Percentiles rank a stretch among this genome's conserved stretches.
Conservation (phyloP, 2,888 invertebrate species). For the Ormyrus nitidulus region DNA sequence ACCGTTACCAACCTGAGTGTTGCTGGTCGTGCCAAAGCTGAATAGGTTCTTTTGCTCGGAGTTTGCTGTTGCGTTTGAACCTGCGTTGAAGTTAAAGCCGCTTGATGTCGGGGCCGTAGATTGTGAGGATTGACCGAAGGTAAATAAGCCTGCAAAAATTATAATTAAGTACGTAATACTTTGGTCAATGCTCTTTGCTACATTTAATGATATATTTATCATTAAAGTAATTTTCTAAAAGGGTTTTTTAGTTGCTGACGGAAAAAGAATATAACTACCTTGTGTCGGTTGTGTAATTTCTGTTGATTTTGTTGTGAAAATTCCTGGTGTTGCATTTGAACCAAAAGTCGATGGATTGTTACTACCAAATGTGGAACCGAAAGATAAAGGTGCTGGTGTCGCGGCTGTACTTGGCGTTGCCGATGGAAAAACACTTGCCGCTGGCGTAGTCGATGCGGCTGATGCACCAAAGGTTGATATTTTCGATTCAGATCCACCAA, state of each 20-base stretch:
- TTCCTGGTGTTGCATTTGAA: conserved; percentile 59
- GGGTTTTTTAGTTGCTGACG: too few relatives aligned
- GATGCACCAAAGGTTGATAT: conserved; percentile 60
- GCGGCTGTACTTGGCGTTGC: neutral
- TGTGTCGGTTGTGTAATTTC: conserved; percentile 53
- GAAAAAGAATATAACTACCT: too few relatives aligned
- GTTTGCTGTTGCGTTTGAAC: conserved; percentile 55
- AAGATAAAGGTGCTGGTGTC: conserved; percentile 23
- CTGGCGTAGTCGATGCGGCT: conserved; percentile 41
- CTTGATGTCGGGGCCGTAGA: conserved; percentile 57
- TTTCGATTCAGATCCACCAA: conserved; percentile 61
- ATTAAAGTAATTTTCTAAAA: too few relatives aligned
- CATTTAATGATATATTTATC: too few relatives aligned
- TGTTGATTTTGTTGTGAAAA: conserved; percentile 61
- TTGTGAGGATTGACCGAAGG: conserved; percentile 63
- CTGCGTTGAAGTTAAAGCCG: conserved; percentile 64
- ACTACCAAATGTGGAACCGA: conserved; percentile 58
- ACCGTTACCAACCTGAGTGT: conserved; percentile 55
- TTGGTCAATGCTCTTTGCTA: too few relatives aligned
- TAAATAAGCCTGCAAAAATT: conserved; percentile 62
- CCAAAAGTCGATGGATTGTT: conserved; percentile 62
- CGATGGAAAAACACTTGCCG: conserved; percentile 3
- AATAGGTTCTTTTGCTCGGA: conserved; percentile 62
- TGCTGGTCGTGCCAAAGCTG: conserved; percentile 61
- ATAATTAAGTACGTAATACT: too few relatives aligned